A percentile compares a stretch with the other conserved stretches of the same genome.
Conservation (phyloP, 1,140 invertebrate genomes). For the Bombus sibiricus region DNA sequence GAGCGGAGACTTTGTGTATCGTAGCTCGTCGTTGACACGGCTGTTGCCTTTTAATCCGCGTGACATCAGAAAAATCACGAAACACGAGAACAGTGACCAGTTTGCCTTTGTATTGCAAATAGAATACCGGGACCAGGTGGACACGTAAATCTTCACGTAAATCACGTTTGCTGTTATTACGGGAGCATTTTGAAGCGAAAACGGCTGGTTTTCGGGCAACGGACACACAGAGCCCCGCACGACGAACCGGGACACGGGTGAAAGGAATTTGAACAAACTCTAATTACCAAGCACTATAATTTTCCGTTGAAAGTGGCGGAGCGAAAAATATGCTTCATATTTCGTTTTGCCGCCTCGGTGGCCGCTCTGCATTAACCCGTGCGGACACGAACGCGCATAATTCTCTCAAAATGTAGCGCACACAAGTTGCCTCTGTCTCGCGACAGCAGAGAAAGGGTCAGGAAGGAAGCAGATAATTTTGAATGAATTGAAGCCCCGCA, state of each 20-base stretch:
- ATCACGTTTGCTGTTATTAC: slow-evolving; percentile 44
- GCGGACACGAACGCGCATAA: slow-evolving; percentile 65
- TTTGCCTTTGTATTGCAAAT: slow-evolving; percentile 20
- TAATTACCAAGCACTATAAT: slow-evolving; percentile 68
- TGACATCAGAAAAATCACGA: background rate
- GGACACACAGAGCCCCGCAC: too few species aligned
- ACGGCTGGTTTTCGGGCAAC: slow-evolving; percentile 20
- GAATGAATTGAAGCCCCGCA: slow-evolving; percentile 59
- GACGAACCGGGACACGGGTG: slow-evolving; percentile 4
- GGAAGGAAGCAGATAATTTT: slow-evolving; percentile 69
- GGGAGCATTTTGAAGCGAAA: slow-evolving; percentile 24
- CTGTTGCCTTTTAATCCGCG: background rate
- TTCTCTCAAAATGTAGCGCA: slow-evolving; percentile 67
- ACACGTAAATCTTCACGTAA: slow-evolving; percentile 25
- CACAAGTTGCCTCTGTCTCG: slow-evolving; percentile 63
- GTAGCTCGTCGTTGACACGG: too few species aligned
- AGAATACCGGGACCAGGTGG: background rate
- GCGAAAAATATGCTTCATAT: slow-evolving; percentile 69
- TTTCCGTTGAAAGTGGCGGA: slow-evolving; percentile 65
- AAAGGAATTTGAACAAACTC: slow-evolving; percentile 51
- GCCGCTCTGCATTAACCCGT: slow-evolving; percentile 61
- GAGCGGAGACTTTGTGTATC: background rate
- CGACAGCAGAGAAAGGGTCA: slow-evolving; percentile 59
- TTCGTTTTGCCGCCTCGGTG: slow-evolving; percentile 62
- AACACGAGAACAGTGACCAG: background rate